Base-by-base conservation (phyloP, 2,797 vertebrate genomes). In the Setipinna tenuifilis region DNA sequence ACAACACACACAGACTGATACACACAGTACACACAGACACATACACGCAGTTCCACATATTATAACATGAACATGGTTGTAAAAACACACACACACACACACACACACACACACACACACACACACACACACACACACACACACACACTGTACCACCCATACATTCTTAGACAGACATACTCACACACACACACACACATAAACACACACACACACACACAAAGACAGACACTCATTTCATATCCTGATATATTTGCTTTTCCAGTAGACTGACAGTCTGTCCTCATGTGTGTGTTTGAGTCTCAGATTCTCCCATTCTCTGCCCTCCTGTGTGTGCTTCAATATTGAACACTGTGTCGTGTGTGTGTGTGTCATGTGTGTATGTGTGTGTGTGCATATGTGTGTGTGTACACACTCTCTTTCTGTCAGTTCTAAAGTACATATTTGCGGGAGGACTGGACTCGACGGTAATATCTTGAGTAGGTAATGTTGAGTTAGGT, bases 181-280 rank as follows among this genome's bases (percentile, higher is more conserved):
- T 75, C 21, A 57, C 21, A 85, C 83, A 88, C 25, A 86, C 84
- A 90, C 41, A 84, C 50, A 59, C 75, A 46, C 81, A 61, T 58
- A 82, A 48, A 83, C 85, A 87, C 31, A 86, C 31, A 87, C 75
- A 86, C 85, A 87, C 83, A 86, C 84, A 86, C 84, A 85, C 58
- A 83, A 83, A 88, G 83, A 85, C 82, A 87, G 48, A 84, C 83
- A 86, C 85, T 81, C 86, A 87, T n/a, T 41, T 21, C 31, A 44
- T 86, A 87, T 81, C 89, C 84, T 87, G n/a, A 89, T 83, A 81
- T 89, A 89, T 85, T 41, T 90, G 91, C 90, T 87, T 91, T 91
- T 71, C 25, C 65, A 14, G 65, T 71, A 25, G 9, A 65, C 1
- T 65, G n/a, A 23, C 61, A 71, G 65, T 16, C 10, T 71, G 65